Conservation (phyloP, 2,797 vertebrate species). For the Pangasius krempfi region DNA sequence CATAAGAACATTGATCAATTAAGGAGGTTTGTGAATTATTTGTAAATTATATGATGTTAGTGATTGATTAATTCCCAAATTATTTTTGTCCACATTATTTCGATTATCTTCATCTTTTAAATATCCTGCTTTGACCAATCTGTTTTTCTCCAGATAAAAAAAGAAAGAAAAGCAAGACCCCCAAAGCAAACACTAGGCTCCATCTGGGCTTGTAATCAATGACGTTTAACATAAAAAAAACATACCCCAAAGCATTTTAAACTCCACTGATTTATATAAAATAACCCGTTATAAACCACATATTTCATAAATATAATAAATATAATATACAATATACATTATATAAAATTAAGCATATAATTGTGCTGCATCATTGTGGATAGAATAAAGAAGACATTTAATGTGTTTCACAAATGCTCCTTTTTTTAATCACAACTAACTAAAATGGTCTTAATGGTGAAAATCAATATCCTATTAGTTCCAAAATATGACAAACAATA, state of each 20-base stretch:
- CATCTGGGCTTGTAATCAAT: slow-evolving; percentile 19
- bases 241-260: background rate
- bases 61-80: background rate
- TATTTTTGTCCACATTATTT: background rate
- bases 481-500: background rate
- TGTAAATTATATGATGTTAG: background rate
- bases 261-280: background rate
- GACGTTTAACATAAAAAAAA: background rate
- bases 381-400: background rate
- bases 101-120: background rate
- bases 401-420: background rate
- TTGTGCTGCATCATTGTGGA: background rate
- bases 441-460: background rate
- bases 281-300: background rate
- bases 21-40: background rate
- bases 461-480: background rate
- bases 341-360: background rate
- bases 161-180: background rate
- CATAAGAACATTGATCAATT: background rate
- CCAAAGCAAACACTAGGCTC: slow-evolving; percentile 16
- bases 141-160: background rate
- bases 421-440: background rate
- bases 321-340: background rate
- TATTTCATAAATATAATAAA: background rate
- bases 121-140: background rate